phyloP scores from a whole-genome alignment of 2,888 invertebrate genomes.

The Calameuta idolon region DNA sequence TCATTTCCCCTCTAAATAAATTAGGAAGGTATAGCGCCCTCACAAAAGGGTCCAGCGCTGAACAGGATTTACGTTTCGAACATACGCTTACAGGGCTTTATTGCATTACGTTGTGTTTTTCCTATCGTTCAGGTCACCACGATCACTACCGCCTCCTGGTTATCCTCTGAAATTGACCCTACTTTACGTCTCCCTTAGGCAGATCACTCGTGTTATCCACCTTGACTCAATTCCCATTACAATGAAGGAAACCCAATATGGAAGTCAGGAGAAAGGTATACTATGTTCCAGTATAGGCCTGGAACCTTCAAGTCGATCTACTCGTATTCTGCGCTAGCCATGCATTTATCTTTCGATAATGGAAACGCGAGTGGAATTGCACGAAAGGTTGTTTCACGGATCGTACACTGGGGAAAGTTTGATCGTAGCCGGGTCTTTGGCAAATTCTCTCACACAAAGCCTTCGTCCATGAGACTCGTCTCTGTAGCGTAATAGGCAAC shows the following conservation, averaged over 20 bases:
- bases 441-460: slow-evolving; percentile 23
- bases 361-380: not conserved
- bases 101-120: slow-evolving; percentile 60
- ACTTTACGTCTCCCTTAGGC: slow-evolving; percentile 20
- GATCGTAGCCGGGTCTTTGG: slow-evolving; percentile 13
- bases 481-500: not conserved
- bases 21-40: slow-evolving; percentile 34
- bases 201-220: not conserved
- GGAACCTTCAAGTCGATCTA: no score
- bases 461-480: not conserved
- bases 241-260: not conserved
- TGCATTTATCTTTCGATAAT: not conserved
- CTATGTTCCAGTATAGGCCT: not conserved
- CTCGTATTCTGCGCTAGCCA: not conserved
- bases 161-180: slow-evolving; percentile 44
- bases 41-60: slow-evolving; percentile 20
- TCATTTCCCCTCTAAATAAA: slow-evolving; percentile 49
- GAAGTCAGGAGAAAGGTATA: not conserved
- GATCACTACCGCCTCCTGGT: slow-evolving; percentile 1
- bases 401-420: not conserved
- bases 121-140: slow-evolving; percentile 24
- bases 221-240: not conserved
- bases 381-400: not conserved
- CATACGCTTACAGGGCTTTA: slow-evolving; percentile 44
- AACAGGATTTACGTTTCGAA: slow-evolving; percentile 31